Conservation (phyloP, 2,888 invertebrate genomes). For the Nephrotoma appendiculata region DNA sequence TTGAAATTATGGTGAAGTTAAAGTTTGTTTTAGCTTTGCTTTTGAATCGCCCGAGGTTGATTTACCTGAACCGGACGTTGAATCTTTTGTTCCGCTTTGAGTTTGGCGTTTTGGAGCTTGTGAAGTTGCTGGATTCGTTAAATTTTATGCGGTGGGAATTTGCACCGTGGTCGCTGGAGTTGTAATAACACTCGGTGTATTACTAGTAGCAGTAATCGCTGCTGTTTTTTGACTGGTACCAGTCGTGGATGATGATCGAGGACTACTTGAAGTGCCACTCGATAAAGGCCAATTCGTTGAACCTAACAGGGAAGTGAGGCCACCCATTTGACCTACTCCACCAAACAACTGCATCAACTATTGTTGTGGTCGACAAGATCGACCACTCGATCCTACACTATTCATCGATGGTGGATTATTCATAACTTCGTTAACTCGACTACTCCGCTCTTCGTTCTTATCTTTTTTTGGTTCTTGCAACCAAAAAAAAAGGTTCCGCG, state of each 20-base stretch:
- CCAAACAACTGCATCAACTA: slow-evolving; percentile 95
- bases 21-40: slow-evolving; percentile 71
- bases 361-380: slow-evolving; percentile 82
- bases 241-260: slow-evolving; percentile 9
- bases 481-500: slow-evolving; percentile 94
- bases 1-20: slow-evolving; percentile 87
- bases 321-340: slow-evolving; percentile 74
- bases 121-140: not conserved
- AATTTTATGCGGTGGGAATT: not conserved
- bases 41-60: slow-evolving; percentile 30
- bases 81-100: slow-evolving; percentile 12
- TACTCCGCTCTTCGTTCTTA: slow-evolving; percentile 87
- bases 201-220: slow-evolving; percentile 18
- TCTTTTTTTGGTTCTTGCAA: slow-evolving; percentile 94
- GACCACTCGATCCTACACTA: slow-evolving; percentile 33
- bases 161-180: not conserved
- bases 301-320: slow-evolving; percentile 61
- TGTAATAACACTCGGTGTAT: not conserved
- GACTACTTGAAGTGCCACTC: slow-evolving; percentile 20
- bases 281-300: slow-evolving; percentile 48
- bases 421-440: slow-evolving; percentile 84
- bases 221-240: slow-evolving; percentile 11
- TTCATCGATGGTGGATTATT: slow-evolving; percentile 90
- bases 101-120: not conserved
- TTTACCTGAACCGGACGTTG: not conserved